Percentiles rank a stretch among this genome's conserved stretches.
Evolutionary conservation across 1,140 invertebrate genomes (phyloP).

Genomic region (Andricus grossulariae): DNA sequence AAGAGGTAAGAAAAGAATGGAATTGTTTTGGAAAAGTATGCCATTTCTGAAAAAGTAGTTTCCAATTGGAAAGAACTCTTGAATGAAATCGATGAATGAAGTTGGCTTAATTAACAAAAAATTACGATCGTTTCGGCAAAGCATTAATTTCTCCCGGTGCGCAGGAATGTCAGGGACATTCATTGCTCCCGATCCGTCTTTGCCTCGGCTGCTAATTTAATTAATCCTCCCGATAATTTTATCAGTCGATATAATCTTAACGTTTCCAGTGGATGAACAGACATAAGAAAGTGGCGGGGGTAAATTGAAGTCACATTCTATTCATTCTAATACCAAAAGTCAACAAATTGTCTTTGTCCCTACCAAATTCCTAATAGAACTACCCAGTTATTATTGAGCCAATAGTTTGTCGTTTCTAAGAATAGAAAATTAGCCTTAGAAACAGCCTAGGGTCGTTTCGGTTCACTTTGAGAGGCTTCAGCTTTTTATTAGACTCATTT

Average conservation of each 20-base stretch:
- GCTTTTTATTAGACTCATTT: too few relatives aligned
- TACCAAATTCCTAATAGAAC: too few relatives aligned
- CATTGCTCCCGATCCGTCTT: constrained; percentile 23
- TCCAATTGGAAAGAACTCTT: too few relatives aligned
- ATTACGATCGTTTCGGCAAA: neutral
- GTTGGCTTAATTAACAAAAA: neutral
- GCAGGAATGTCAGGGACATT: constrained; percentile 17
- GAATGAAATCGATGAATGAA: neutral
- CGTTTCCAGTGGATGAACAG: constrained; percentile 5
- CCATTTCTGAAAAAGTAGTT: neutral
- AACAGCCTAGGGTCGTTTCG: too few relatives aligned
- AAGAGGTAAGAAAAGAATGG: neutral
- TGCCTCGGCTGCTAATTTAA: neutral
- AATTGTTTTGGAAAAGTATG: neutral
- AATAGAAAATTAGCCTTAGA: too few relatives aligned
- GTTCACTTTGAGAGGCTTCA: too few relatives aligned
- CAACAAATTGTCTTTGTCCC: too few relatives aligned
- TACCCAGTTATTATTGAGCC: too few relatives aligned
- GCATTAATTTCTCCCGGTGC: constrained; percentile 9
- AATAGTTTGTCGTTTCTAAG: too few relatives aligned
- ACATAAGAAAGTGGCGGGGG: neutral
- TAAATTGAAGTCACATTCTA: constrained; percentile 7
- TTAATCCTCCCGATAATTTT: constrained; percentile 14
- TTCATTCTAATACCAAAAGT: neutral
- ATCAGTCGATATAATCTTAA: constrained; percentile 21